Evolutionary conservation across 1,140 invertebrate genomes (phyloP).

Genomic region (Aphaenogaster ashmeadi): DNA sequence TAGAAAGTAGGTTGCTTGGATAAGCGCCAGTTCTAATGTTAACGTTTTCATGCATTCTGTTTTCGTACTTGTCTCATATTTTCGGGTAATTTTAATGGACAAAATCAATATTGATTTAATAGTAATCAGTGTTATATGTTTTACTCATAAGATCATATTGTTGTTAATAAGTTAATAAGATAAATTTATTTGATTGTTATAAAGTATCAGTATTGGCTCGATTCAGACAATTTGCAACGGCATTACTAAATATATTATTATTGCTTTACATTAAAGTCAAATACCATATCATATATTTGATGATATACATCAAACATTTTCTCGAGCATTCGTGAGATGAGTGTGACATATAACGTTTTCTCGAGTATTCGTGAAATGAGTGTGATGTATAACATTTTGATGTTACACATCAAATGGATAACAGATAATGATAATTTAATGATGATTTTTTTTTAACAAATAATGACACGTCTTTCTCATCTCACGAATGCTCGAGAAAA

Average conservation of each 20-base stretch:
- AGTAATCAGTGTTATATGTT: neutral
- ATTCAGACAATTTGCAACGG: neutral
- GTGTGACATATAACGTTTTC: too few species aligned
- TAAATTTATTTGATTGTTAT: conserved; percentile 6
- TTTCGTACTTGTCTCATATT: neutral
- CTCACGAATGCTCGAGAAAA: neutral
- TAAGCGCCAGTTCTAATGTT: neutral
- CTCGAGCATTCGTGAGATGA: too few species aligned
- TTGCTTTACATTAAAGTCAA: neutral
- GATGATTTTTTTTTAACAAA: neutral
- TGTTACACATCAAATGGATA: neutral
- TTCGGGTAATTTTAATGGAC: conserved; percentile 6
- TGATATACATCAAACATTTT: too few species aligned
- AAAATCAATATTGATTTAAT: conserved; percentile 10
- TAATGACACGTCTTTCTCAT: neutral
- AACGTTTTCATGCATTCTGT: conserved; percentile 4
- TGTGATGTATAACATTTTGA: too few species aligned
- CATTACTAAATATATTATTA: neutral
- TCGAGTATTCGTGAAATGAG: too few species aligned
- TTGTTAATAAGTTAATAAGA: neutral
- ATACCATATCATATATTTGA: too few species aligned
- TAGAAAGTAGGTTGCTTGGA: neutral
- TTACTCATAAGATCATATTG: conserved; percentile 6
- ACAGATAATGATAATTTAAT: too few species aligned
- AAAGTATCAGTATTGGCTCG: neutral